These are phyloP conservation scores for Trochalopteron elliotii DNA, from an alignment of 2,113 vertebrate species.

Conservation along the genomic window DNA sequence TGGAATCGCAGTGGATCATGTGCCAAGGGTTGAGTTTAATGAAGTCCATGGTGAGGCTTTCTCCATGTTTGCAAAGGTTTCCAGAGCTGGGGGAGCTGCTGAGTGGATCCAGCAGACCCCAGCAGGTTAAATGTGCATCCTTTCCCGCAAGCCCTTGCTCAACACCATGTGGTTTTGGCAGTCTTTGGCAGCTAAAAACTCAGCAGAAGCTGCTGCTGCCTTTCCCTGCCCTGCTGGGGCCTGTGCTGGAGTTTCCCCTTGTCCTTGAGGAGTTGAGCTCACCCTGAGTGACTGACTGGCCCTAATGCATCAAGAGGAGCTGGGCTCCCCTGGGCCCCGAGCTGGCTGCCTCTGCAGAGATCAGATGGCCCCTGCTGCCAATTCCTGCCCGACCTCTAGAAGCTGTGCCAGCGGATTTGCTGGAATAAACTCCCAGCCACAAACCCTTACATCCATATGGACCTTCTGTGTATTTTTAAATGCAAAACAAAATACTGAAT, in stretches of 20 bases:
- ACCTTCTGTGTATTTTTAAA: background rate
- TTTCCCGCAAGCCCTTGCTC: background rate
- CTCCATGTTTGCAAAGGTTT: background rate
- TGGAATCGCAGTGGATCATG: fast-evolving
- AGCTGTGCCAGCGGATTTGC: background rate
- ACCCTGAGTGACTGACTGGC: background rate
- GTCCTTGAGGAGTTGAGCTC: background rate
- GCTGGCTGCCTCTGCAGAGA: background rate
- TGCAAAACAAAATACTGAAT: background rate
- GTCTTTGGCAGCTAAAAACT: background rate
- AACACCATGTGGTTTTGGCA: background rate
- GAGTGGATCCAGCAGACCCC: background rate
- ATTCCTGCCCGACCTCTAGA: background rate
- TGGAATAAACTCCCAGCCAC: background rate
- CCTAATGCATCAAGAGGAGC: background rate
- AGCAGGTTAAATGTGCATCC: background rate
- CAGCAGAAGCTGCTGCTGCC: background rate
- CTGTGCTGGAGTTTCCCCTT: background rate
- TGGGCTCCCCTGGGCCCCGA: background rate
- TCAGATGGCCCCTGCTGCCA: background rate
- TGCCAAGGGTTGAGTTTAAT: background rate
- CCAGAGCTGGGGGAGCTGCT: background rate
- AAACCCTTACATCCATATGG: background rate
- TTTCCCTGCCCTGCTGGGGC: background rate
- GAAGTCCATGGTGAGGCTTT: background rate